A percentile compares a stretch with the other conserved stretches of the same genome.
These are phyloP conservation scores for Cynocephalus volans DNA, from an alignment of 2,113 vertebrate species.

Conservation along the genomic window DNA sequence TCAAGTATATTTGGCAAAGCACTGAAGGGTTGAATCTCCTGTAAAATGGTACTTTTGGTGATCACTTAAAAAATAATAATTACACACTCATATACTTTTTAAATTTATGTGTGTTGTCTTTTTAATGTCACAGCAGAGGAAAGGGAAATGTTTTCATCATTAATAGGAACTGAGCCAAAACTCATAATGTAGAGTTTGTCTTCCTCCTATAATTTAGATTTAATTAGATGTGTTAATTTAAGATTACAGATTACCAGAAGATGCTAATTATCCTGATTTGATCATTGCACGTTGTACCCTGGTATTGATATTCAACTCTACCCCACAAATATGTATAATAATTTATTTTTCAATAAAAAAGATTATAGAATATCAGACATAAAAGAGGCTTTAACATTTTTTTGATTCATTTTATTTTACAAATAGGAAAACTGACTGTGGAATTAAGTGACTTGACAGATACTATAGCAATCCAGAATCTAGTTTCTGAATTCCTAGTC, in stretches of 20 bases:
- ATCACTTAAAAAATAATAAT: not conserved
- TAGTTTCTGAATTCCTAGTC: constrained; percentile 4
- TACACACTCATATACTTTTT: not conserved
- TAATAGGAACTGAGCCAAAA: too few species aligned
- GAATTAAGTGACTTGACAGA: not conserved
- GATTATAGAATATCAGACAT: too few species aligned
- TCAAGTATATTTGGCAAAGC: not conserved
- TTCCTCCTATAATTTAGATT: constrained; percentile 12
- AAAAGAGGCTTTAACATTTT: too few species aligned
- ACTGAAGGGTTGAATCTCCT: not conserved
- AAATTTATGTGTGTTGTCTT: not conserved
- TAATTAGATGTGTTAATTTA: constrained; percentile 22
- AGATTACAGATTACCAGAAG: too few species aligned
- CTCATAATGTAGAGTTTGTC: too few species aligned
- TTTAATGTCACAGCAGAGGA: not conserved
- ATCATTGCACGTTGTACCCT: too few species aligned
- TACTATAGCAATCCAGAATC: not conserved
- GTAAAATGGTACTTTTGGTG: not conserved
- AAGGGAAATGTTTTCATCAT: not conserved
- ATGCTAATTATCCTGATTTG: too few species aligned
- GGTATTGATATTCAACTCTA: too few species aligned
- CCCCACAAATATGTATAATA: too few species aligned
- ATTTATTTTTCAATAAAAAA: too few species aligned
- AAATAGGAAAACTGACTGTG: constrained; percentile 1
- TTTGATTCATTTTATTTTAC: constrained; percentile 8